These are phyloP conservation scores for Hylomyscus alleni DNA, from an alignment of 2,797 vertebrate genomes.

Conservation along the genomic window DNA sequence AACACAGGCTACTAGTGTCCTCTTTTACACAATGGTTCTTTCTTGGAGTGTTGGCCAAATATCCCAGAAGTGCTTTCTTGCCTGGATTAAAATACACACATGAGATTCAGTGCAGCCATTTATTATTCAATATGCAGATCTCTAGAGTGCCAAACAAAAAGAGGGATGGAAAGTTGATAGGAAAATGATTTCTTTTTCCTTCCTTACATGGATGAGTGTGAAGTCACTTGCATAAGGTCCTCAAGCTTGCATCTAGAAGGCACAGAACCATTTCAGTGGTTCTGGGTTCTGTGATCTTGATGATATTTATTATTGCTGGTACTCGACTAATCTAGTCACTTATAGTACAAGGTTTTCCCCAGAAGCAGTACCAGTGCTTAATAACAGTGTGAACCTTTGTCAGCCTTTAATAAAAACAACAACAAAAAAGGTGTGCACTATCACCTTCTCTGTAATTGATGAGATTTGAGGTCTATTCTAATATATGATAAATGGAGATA, in stretches of 20 bases:
- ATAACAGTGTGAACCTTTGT: slow-evolving; percentile 6
- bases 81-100: background rate
- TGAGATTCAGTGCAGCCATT: background rate
- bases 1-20: background rate
- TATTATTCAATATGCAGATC: background rate
- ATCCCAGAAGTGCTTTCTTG: slow-evolving; percentile 5
- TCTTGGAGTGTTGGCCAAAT: background rate
- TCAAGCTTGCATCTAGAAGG: background rate
- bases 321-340: background rate
- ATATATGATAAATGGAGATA: background rate
- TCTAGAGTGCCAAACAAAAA: background rate
- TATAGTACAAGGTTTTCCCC: background rate
- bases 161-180: background rate
- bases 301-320: background rate
- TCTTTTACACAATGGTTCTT: background rate
- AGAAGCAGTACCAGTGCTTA: slow-evolving; percentile 16
- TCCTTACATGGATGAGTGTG: slow-evolving; percentile 5
- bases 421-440: background rate
- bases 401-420: slow-evolving; percentile 47
- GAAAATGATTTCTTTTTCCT: background rate
- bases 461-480: slow-evolving; percentile 34
- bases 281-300: background rate
- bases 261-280: background rate
- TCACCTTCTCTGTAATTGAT: background rate
- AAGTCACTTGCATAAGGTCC: background rate